These are phyloP conservation scores for Bubalus kerabau DNA, from an alignment of 2,113 vertebrate species.

Conservation along the genomic window DNA sequence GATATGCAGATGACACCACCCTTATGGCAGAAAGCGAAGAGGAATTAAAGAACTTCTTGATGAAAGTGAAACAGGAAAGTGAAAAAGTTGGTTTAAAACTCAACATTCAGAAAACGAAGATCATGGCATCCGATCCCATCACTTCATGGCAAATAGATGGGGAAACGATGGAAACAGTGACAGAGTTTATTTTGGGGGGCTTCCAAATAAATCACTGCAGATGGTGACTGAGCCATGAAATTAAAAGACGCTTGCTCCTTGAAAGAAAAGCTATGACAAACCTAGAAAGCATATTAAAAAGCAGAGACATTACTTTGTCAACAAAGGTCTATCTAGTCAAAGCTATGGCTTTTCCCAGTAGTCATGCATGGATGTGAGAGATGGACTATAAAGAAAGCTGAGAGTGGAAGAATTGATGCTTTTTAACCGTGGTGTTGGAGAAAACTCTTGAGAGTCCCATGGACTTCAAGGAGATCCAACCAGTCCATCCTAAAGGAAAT, in stretches of 20 bases:
- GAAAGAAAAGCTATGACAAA: background rate
- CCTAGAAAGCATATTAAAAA: background rate
- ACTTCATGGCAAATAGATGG: background rate
- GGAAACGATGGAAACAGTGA: background rate
- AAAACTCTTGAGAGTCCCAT: background rate
- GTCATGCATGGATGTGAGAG: background rate
- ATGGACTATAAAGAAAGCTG: background rate
- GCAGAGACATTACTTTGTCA: background rate
- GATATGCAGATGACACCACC: background rate
- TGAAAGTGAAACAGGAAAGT: background rate
- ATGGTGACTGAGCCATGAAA: background rate
- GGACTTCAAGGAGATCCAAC: background rate
- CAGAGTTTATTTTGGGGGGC: background rate
- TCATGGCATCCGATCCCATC: background rate
- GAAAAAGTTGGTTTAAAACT: background rate
- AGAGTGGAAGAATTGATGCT: background rate
- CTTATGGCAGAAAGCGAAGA: background rate
- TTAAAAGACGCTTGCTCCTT: background rate
- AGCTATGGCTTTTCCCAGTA: background rate
- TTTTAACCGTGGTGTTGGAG: background rate
- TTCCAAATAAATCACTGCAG: background rate
- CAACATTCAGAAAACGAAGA: background rate
- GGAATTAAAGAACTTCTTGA: background rate
- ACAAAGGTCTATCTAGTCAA: background rate
- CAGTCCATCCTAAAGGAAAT: background rate